Evolutionary conservation across 2,797 vertebrate genomes (phyloP), one percentile per base, ranked within the genome.

Genomic region (Protonibea diacanthus): DNA sequence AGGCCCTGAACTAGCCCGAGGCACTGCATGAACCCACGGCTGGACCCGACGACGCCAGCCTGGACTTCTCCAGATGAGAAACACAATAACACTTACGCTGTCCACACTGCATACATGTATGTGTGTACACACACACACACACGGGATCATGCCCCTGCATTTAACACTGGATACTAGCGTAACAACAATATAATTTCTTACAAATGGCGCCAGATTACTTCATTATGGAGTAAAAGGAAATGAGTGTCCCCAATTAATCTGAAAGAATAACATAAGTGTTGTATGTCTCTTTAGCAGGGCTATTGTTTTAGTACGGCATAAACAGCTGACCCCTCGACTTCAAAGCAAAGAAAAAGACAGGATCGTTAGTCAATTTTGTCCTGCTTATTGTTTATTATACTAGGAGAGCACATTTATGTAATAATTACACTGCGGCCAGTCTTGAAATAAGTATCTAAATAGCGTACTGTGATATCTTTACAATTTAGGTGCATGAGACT

Each of bases 311-410:
- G 64, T 61, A 15, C 55, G 42, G 61, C 76, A 42, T 61, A 64
- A 60, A 84, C 70, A 65, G 66, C 65, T 78, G 80, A 89, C 77
- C 89, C 81, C 75, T 63, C 38, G 33, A 86, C 73, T 90, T 91
- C 83, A 94, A 92, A 93, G 92, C 65, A 48, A 64, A 78, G 61
- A 82, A 73, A 85, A 81, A 60, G 69, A 84, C 69, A 25, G 85
- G 76, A 82, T 83, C 51, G 52, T 89, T 86, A 84, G 70, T 70
- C 59, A 38, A 58, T 64, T 77, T 62, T 65, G 23, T 57, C 49
- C 38, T 23, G 18, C 18, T 58, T 71, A 55, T 56, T 77, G 89
- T 94, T 93, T 91, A 91, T 92, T 90, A 88, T 90, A 61, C 73
- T 83, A 68, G 60, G 70, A 80, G 45, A 70, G 70, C 44, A 73